phyloP scores from a whole-genome alignment of 2,888 invertebrate species.

The Synergus itoensis region DNA sequence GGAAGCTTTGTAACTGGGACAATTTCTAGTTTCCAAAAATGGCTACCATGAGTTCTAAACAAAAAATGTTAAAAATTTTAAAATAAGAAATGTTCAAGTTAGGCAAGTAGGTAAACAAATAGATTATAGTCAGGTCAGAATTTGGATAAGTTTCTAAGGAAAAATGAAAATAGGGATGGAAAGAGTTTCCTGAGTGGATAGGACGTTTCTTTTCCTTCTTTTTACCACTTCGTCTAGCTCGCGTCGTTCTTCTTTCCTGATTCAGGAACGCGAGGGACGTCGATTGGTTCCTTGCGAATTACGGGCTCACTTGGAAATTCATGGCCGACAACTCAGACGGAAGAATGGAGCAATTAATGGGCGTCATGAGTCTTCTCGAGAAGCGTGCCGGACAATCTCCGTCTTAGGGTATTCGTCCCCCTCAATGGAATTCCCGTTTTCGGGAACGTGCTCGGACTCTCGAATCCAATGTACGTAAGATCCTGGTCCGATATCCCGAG shows the following conservation, averaged over 20 bases:
- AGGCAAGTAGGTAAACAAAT: neutral
- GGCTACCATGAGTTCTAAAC: too few species aligned
- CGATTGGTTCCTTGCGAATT: slow-evolving; percentile 58
- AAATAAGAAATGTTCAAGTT: too few species aligned
- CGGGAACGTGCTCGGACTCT: slow-evolving; percentile 64
- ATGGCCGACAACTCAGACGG: slow-evolving; percentile 62
- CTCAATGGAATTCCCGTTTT: slow-evolving; percentile 69
- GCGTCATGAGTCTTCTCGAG: slow-evolving; percentile 63
- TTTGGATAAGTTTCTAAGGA: neutral
- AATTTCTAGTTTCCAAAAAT: too few species aligned
- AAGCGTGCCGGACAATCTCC: slow-evolving; percentile 59
- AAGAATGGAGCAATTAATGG: slow-evolving; percentile 71
- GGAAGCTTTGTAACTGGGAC: too few species aligned
- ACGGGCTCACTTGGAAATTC: slow-evolving; percentile 64
- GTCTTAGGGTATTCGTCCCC: slow-evolving; percentile 43
- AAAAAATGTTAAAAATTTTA: too few species aligned
- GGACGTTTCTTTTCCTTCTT: neutral
- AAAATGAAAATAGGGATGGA: neutral
- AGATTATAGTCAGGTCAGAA: neutral
- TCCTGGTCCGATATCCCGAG: slow-evolving; percentile 38
- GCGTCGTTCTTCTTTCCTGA: slow-evolving; percentile 17
- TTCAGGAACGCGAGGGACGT: slow-evolving; percentile 46
- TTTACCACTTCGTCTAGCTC: neutral
- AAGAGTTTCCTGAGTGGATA: neutral
- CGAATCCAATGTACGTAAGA: slow-evolving; percentile 48